Conservation (phyloP, 2,888 invertebrate genomes). For the Dolomedes plantarius region DNA sequence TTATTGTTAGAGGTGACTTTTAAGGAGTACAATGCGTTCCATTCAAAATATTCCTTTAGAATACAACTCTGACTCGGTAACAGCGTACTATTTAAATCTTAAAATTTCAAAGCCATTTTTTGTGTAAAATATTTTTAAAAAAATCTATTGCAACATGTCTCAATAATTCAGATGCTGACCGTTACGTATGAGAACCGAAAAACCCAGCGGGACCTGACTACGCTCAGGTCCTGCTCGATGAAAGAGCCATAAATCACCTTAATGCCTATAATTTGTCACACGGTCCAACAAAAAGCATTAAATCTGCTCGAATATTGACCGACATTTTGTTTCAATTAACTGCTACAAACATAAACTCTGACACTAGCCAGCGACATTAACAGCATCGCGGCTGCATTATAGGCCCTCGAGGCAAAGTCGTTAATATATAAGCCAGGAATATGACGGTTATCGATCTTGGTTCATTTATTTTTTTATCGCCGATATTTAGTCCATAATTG, state of each 20-base stretch:
- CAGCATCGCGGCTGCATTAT: not conserved
- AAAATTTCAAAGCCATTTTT: too few relatives aligned
- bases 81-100: too few relatives aligned
- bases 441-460: not conserved
- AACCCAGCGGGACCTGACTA: too few relatives aligned
- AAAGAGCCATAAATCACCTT: not conserved
- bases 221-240: too few relatives aligned
- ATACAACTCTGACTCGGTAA: too few relatives aligned
- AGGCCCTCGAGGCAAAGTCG: not conserved
- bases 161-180: too few relatives aligned
- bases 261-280: not conserved
- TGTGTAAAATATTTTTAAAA: too few relatives aligned
- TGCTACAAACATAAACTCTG: conserved; percentile 13
- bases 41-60: too few relatives aligned
- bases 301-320: conserved; percentile 17
- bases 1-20: too few relatives aligned
- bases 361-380: not conserved
- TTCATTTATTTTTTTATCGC: not conserved
- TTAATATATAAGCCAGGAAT: not conserved
- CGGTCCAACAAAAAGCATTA: not conserved
- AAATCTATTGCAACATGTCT: too few relatives aligned
- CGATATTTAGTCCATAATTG: not conserved
- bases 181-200: too few relatives aligned
- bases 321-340: conserved; percentile 56
- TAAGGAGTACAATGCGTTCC: too few relatives aligned